Evolutionary conservation across 2,888 invertebrate species (phyloP).

Genomic region (Tenthredo notha): DNA sequence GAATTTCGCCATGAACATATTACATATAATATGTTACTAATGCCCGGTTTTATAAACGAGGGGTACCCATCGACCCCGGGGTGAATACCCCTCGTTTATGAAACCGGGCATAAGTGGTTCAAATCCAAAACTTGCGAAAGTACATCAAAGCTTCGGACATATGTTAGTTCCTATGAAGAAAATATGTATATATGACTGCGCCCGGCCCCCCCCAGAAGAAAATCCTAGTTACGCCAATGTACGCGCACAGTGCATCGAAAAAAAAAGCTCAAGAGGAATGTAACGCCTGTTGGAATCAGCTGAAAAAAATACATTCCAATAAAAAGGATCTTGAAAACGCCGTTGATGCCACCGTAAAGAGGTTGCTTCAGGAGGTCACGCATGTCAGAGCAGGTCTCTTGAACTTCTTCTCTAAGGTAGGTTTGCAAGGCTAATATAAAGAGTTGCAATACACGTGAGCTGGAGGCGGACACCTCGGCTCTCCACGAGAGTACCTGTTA

Average conservation of each 20-base stretch:
- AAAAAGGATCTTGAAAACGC: conserved; percentile 9
- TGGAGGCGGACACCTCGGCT: conserved; percentile 2
- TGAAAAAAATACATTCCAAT: conserved; percentile 4
- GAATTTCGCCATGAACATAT: no score
- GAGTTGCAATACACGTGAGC: conserved; percentile 3
- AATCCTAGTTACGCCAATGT: no score
- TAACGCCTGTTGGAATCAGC: conserved; percentile 13
- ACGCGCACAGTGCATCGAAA: conserved; percentile 20
- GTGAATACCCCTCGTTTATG: no score
- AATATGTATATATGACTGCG: no score
- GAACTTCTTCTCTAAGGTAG: conserved; percentile 24
- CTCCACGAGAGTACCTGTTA: background rate
- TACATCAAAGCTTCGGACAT: no score
- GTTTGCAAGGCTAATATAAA: background rate
- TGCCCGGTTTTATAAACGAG: no score
- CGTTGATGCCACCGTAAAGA: conserved; percentile 20
- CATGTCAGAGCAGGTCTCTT: conserved; percentile 20
- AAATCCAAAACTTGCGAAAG: no score
- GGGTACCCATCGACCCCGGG: no score
- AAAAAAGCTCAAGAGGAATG: conserved; percentile 24
- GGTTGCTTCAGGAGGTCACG: conserved; percentile 21
- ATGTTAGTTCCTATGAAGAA: no score
- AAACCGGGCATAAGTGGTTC: no score
- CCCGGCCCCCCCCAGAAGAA: no score
- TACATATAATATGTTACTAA: no score